Evolutionary conservation across 2,888 invertebrate genomes (phyloP).

Genomic region (Fabriciana adippe): DNA sequence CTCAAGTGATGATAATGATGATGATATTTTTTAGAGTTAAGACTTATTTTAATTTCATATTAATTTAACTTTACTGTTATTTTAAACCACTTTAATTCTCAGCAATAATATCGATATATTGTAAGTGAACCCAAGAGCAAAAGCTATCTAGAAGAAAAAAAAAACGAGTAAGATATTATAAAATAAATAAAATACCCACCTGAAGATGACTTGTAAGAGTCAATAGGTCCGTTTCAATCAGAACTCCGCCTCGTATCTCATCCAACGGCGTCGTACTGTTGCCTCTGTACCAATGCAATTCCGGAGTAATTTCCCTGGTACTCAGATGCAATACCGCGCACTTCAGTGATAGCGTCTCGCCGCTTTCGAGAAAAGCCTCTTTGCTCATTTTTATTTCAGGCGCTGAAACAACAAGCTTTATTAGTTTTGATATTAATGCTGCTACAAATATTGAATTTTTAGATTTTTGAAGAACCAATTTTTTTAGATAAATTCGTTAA

Average conservation of each 20-base stretch:
- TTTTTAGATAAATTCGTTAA: too few relatives aligned
- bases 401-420: slow-evolving; percentile 47
- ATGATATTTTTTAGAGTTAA: too few relatives aligned
- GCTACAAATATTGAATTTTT: too few relatives aligned
- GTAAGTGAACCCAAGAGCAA: too few relatives aligned
- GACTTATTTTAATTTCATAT: too few relatives aligned
- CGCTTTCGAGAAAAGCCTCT: slow-evolving; percentile 72
- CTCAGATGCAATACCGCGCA: slow-evolving; percentile 66
- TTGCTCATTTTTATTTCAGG: slow-evolving; percentile 71
- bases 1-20: too few relatives aligned
- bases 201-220: slow-evolving; percentile 71
- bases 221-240: slow-evolving; percentile 71
- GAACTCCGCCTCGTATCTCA: slow-evolving; percentile 75
- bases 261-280: slow-evolving; percentile 62
- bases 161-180: not conserved
- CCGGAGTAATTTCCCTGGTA: slow-evolving; percentile 57
- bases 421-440: not conserved
- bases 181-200: slow-evolving; percentile 48
- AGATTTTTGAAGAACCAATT: too few relatives aligned
- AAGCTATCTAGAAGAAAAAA: not conserved
- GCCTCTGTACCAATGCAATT: slow-evolving; percentile 68
- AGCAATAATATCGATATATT: too few relatives aligned
- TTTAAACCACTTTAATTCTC: too few relatives aligned
- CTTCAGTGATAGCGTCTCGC: slow-evolving; percentile 72
- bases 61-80: too few relatives aligned